A percentile compares a stretch with the other conserved stretches of the same genome.
These are phyloP conservation scores for Elaphurus davidianus DNA, from an alignment of 2,113 vertebrate genomes.

Conservation along the genomic window DNA sequence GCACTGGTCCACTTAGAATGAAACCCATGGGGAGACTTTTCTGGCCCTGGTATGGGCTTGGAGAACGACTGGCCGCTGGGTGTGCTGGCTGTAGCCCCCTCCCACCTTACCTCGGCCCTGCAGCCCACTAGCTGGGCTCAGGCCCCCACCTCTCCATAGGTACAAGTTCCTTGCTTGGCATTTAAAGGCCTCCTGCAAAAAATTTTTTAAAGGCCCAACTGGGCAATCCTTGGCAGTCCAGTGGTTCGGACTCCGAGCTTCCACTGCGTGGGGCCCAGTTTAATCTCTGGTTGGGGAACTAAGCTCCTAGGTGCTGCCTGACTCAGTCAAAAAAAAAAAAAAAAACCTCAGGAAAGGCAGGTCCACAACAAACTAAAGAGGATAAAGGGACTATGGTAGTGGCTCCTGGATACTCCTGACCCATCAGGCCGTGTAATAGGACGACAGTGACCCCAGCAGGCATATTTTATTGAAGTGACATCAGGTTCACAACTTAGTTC, in stretches of 20 bases:
- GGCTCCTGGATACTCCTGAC: background rate
- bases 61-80: too few relatives aligned
- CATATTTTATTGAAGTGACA: background rate
- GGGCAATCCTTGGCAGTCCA: background rate
- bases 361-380: too few relatives aligned
- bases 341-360: too few relatives aligned
- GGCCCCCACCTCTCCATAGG: background rate
- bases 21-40: background rate
- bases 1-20: rapidly evolving
- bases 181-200: background rate
- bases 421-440: rapidly evolving
- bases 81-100: background rate
- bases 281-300: background rate
- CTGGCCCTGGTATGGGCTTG: background rate
- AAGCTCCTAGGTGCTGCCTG: background rate
- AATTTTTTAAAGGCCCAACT: background rate
- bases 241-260: background rate
- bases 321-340: background rate
- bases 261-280: background rate
- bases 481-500: background rate
- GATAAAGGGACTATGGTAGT: too few relatives aligned
- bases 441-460: background rate
- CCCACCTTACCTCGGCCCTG: background rate
- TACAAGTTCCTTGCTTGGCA: too few relatives aligned
- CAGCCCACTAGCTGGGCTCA: too few relatives aligned